Percentiles rank a stretch among this genome's conserved stretches.
These are phyloP conservation scores for Drosophila obscura DNA, from an alignment of 1,140 invertebrate genomes.

Conservation along the genomic window DNA sequence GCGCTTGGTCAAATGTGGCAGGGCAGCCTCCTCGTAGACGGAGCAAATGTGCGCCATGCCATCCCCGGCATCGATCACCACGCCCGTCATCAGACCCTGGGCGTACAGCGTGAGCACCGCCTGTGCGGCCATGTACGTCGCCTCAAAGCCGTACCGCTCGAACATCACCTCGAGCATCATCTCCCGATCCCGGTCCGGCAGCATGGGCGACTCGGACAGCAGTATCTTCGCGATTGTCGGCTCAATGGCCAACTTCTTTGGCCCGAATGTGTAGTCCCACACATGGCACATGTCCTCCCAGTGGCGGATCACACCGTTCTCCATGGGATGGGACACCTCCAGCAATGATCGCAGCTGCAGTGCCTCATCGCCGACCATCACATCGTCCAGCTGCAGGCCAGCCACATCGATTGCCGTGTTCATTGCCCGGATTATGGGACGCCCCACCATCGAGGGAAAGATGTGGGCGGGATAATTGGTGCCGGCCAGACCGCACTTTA, in stretches of 20 bases:
- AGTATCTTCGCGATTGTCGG: constrained; percentile 97
- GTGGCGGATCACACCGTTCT: constrained; percentile 96
- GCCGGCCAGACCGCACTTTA: no score
- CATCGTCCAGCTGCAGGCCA: constrained; percentile 85
- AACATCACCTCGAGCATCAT: constrained; percentile 99
- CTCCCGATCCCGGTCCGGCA: constrained; percentile 98
- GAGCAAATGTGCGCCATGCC: constrained; percentile 99
- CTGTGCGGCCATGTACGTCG: constrained; percentile 98
- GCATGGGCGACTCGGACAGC: constrained; percentile 99
- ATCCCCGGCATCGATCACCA: constrained; percentile 99
- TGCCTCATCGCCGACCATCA: constrained; percentile 99
- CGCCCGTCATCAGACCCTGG: constrained; percentile 98
- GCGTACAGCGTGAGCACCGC: constrained; percentile 99
- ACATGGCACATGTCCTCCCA: constrained; percentile 99
- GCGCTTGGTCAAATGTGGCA: constrained; percentile 97
- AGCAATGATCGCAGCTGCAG: constrained; percentile 98
- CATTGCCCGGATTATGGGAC: no score
- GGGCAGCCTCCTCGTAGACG: constrained; percentile 98
- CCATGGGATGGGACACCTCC: constrained; percentile 99
- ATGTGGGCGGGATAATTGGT: no score
- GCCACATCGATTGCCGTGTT: no score
- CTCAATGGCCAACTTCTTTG: constrained; percentile 98
- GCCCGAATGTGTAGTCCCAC: constrained; percentile 99
- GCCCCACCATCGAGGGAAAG: no score
- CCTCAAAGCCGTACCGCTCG: constrained; percentile 98